A percentile compares a stretch with the other conserved stretches of the same genome.
Conservation (phyloP, 2,113 vertebrate genomes). For the Seriola aureovittata region DNA sequence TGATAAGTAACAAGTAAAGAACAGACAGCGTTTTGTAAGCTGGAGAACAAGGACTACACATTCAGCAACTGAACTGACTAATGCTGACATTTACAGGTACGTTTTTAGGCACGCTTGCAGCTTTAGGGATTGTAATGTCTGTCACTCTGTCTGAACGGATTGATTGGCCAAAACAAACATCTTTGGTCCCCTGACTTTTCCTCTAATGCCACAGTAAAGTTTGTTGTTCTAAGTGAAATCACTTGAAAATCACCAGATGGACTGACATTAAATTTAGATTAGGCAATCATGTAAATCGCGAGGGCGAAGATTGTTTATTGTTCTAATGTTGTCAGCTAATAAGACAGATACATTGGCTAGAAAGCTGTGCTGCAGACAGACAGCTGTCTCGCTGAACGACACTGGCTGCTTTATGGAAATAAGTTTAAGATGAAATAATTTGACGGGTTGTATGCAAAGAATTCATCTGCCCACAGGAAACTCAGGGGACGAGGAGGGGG, state of each 20-base stretch:
- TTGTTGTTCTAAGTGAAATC: background rate
- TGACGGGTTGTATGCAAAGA: no score
- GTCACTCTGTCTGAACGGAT: background rate
- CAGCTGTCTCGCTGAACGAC: background rate
- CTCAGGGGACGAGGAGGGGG: background rate
- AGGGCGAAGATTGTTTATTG: no score
- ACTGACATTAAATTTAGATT: background rate
- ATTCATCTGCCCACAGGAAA: background rate
- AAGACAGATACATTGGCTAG: no score
- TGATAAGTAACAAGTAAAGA: background rate
- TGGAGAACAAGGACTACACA: background rate
- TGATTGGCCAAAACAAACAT: background rate
- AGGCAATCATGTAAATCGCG: no score
- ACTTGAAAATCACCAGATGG: background rate
- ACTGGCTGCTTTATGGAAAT: background rate
- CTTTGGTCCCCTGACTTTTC: background rate
- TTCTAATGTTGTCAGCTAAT: no score
- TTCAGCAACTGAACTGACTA: no score
- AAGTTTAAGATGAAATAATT: no score
- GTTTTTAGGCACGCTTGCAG: background rate
- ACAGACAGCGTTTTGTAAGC: background rate
- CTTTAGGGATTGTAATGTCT: no score
- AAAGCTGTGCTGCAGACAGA: background rate
- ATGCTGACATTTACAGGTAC: background rate
- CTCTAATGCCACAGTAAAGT: background rate